Percentiles rank a stretch among this genome's conserved stretches.
phyloP scores from a whole-genome alignment of 2,888 invertebrate genomes.

The Heliconius ismenius region DNA sequence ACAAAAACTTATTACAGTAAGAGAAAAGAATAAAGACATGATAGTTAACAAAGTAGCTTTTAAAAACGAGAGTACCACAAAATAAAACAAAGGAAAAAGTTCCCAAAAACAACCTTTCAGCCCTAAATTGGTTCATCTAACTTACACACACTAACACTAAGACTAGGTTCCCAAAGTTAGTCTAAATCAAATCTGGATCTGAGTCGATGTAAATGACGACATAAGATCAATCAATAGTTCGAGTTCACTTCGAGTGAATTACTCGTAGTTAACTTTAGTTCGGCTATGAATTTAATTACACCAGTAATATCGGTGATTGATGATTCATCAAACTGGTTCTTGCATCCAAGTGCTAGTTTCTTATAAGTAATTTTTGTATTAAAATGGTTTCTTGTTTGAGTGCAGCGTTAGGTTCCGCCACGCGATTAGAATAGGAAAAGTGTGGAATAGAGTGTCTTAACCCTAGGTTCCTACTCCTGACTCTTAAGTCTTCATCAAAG shows the following conservation, averaged over 20 bases:
- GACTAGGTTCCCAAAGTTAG: constrained; percentile 11
- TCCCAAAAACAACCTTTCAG: neutral
- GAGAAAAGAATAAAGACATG: neutral
- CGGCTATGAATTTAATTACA: constrained; percentile 12
- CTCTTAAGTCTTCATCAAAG: too few relatives aligned
- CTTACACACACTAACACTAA: neutral
- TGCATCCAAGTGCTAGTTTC: neutral
- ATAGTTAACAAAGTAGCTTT: neutral
- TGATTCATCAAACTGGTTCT: neutral
- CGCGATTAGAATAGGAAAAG: neutral
- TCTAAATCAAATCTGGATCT: constrained; percentile 1
- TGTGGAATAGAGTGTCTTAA: neutral
- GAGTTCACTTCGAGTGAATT: neutral
- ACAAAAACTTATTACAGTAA: neutral
- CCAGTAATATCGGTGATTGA: neutral
- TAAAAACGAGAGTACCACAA: neutral
- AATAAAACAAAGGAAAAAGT: neutral
- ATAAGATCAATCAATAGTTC: constrained; percentile 17
- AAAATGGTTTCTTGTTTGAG: too few relatives aligned
- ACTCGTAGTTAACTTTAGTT: constrained; percentile 10
- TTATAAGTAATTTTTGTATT: neutral
- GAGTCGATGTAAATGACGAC: constrained; percentile 18
- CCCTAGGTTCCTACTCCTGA: neutral
- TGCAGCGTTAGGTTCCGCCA: neutral
- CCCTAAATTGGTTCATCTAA: constrained; percentile 2